Evolutionary conservation across 2,113 vertebrate species (phyloP).

Genomic region (Mustelus asterias): DNA sequence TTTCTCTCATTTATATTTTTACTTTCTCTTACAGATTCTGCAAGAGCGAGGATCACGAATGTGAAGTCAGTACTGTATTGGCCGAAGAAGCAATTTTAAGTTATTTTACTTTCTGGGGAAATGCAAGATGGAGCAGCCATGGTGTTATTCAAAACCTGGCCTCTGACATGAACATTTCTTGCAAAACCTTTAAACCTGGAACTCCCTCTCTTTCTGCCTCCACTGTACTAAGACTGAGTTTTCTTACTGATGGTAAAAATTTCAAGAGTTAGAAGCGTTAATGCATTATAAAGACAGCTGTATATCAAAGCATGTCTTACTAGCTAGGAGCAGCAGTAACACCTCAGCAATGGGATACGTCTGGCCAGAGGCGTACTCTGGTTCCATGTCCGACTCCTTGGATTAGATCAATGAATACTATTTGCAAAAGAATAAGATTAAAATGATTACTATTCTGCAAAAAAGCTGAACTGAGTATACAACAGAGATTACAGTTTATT

Average conservation of each 20-base stretch:
- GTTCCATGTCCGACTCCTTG: neutral
- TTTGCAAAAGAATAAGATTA: neutral
- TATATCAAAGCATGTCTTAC: conserved; percentile 10
- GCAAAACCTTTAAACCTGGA: neutral
- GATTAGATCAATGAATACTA: conserved; percentile 1
- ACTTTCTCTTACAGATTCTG: conserved; percentile 74
- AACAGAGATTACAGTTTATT: neutral
- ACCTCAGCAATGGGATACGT: neutral
- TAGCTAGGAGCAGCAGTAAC: neutral
- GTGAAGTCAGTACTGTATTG: conserved; percentile 59
- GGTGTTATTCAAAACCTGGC: neutral
- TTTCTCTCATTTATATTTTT: neutral
- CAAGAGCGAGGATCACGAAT: conserved; percentile 95
- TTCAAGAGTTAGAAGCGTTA: conserved; percentile 5
- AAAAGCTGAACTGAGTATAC: neutral
- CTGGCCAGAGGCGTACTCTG: neutral
- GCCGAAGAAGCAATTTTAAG: conserved; percentile 17
- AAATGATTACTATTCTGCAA: conserved; percentile 12
- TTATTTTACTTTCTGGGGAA: conserved; percentile 18
- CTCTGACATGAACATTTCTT: neutral
- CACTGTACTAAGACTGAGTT: neutral
- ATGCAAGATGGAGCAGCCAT: neutral
- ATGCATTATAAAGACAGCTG: neutral
- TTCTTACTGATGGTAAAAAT: neutral
- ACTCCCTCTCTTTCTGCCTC: neutral